phyloP scores from a whole-genome alignment of 2,113 vertebrate species.

The Erythrocercus mccallii region DNA sequence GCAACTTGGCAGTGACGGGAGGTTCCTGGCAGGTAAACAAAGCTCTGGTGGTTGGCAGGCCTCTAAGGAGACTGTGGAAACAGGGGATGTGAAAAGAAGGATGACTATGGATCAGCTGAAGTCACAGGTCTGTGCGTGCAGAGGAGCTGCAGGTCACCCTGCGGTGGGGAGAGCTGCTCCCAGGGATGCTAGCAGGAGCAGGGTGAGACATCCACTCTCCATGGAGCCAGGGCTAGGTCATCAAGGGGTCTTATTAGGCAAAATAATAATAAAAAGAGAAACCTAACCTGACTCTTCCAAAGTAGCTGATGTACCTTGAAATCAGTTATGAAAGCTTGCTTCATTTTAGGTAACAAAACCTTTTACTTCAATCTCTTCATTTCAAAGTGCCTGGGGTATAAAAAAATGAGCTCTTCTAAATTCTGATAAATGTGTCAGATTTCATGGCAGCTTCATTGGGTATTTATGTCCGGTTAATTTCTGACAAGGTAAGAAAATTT shows the following conservation, averaged over 20 bases:
- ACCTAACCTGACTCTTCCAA: neutral
- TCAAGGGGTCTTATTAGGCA: neutral
- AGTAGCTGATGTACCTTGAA: neutral
- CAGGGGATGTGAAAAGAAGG: neutral
- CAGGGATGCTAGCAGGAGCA: neutral
- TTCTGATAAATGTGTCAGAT: neutral
- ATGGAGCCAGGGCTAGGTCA: neutral
- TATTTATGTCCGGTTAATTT: neutral
- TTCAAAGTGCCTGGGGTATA: neutral
- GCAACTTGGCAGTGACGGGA: neutral
- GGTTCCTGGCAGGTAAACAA: neutral
- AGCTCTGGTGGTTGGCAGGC: neutral
- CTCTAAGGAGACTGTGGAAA: neutral
- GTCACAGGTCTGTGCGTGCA: neutral
- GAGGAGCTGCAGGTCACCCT: rapidly evolving
- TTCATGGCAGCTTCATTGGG: neutral
- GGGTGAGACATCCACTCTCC: neutral
- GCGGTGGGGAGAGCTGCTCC: rapidly evolving
- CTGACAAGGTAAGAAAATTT: neutral
- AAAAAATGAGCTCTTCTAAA: neutral
- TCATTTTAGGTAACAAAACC: neutral
- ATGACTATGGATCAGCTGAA: neutral
- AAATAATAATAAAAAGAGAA: neutral
- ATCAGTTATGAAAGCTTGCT: neutral
- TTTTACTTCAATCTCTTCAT: neutral